Conservation (phyloP, 2,888 invertebrate species). For the Scelioninae gen. 1 region DNA sequence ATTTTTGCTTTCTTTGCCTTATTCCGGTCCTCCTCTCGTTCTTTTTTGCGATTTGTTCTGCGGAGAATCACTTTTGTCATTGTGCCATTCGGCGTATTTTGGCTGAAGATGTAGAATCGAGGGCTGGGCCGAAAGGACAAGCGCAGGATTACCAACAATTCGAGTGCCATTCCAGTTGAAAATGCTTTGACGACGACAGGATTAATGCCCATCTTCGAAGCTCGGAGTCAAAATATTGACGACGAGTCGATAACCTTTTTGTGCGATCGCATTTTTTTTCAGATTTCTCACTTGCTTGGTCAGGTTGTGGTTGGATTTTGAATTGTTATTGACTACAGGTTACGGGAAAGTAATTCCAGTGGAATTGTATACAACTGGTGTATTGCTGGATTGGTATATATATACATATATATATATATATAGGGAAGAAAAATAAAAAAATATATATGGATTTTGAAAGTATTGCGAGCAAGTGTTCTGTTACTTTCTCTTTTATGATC, state of each 20-base stretch:
- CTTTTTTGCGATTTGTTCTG: slow-evolving; percentile 32
- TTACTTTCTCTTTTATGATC: no score
- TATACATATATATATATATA: no score
- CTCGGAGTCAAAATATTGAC: slow-evolving; percentile 59
- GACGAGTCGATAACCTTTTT: slow-evolving; percentile 51
- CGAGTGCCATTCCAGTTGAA: slow-evolving; percentile 53
- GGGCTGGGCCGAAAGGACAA: slow-evolving; percentile 44
- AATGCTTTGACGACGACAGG: slow-evolving; percentile 36
- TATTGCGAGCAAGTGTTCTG: no score
- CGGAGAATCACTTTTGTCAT: slow-evolving; percentile 57
- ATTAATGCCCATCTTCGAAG: slow-evolving; percentile 43
- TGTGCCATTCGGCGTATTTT: slow-evolving; percentile 30
- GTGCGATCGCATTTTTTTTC: not conserved
- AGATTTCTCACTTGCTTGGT: no score
- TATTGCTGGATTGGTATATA: no score
- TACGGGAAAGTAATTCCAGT: no score
- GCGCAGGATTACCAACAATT: slow-evolving; percentile 52
- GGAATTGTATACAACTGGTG: no score
- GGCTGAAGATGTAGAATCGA: slow-evolving; percentile 37
- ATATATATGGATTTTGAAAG: no score
- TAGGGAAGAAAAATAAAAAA: no score
- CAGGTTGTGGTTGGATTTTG: no score
- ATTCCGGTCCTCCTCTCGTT: slow-evolving; percentile 35
- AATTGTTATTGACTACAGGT: no score
- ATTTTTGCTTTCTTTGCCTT: slow-evolving; percentile 42